Evolutionary conservation across 2,113 vertebrate genomes (phyloP).

Genomic region (Tinamus guttatus): DNA sequence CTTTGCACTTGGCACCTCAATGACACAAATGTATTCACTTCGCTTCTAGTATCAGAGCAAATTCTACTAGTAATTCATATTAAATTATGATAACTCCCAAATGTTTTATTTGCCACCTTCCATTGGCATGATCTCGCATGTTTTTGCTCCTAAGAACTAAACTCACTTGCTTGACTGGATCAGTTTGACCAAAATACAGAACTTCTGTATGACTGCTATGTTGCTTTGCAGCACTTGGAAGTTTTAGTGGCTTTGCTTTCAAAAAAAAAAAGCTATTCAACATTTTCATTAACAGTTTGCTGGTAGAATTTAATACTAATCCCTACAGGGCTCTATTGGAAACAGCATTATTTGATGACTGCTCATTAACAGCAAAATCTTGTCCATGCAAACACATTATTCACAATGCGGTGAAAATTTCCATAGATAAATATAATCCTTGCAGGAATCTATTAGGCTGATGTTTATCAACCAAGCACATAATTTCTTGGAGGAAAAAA

Average conservation of each 20-base stretch:
- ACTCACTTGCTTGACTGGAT: neutral
- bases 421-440: neutral
- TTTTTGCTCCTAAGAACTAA: too few relatives aligned
- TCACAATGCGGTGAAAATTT: accelerated
- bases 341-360: too few relatives aligned
- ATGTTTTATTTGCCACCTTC: neutral
- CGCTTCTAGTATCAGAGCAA: neutral
- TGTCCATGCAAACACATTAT: neutral
- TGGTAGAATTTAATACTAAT: neutral
- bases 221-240: neutral
- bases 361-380: neutral
- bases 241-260: neutral
- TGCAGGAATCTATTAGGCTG: neutral
- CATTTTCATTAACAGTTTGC: neutral
- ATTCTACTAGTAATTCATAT: too few relatives aligned
- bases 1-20: neutral
- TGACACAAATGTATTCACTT: neutral
- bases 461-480: neutral
- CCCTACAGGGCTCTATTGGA: neutral
- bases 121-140: neutral
- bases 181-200: neutral
- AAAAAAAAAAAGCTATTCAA: neutral
- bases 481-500: neutral
- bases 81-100: neutral
- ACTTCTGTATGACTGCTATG: neutral